These are phyloP conservation scores for Bufo bufo DNA, from an alignment of 2,113 vertebrate species.

Conservation along the genomic window DNA sequence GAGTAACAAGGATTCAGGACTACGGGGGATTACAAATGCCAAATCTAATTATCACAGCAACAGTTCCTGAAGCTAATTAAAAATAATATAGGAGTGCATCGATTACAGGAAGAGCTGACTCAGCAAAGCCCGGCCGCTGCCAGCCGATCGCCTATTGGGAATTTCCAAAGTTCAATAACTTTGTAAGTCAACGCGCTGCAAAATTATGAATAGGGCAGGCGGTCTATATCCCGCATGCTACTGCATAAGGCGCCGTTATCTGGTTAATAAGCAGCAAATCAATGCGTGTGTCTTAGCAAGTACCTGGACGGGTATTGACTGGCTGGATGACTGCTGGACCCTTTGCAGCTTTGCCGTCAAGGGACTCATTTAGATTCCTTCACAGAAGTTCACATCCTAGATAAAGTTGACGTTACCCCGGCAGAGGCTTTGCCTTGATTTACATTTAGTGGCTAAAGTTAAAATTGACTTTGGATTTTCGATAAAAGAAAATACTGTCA, in stretches of 20 bases:
- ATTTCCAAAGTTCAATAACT: conserved; percentile 64
- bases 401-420: neutral
- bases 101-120: conserved; percentile 49
- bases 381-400: neutral
- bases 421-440: neutral
- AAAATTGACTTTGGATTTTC: conserved; percentile 21
- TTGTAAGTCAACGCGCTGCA: conserved; percentile 62
- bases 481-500: conserved; percentile 12
- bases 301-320: neutral
- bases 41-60: conserved; percentile 31
- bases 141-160: conserved; percentile 53
- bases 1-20: neutral
- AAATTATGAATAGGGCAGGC: conserved; percentile 56
- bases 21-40: conserved; percentile 31
- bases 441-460: neutral
- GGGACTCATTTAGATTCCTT: neutral
- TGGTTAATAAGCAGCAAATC: conserved; percentile 59
- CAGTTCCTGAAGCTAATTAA: conserved; percentile 30
- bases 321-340: neutral
- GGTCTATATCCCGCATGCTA: conserved; percentile 61
- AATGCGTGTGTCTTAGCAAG: neutral
- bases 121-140: conserved; percentile 59
- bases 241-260: conserved; percentile 62
- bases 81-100: conserved; percentile 37
- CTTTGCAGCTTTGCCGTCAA: neutral